Evolutionary conservation across 2,888 invertebrate genomes (phyloP).

Genomic region (Diadegma fenestrale): DNA sequence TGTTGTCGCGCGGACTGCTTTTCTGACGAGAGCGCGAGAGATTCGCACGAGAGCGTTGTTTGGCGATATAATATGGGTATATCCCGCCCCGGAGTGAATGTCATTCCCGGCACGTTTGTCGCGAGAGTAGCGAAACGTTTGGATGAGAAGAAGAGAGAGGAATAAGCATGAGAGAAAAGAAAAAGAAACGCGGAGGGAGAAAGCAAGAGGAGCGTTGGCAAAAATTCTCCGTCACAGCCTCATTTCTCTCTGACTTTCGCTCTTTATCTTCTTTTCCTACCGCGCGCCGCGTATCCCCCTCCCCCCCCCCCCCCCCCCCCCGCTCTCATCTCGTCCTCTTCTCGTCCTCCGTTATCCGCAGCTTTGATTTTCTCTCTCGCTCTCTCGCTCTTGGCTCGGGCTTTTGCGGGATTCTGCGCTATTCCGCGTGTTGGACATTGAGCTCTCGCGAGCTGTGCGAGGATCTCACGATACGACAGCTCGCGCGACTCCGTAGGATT

Average conservation of each 20-base stretch:
- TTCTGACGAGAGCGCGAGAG: constrained; percentile 48
- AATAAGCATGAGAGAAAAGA: constrained; percentile 72
- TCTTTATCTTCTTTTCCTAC: constrained; percentile 69
- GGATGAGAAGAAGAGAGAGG: constrained; percentile 78
- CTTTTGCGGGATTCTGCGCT: constrained; percentile 48
- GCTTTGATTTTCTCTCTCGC: constrained; percentile 61
- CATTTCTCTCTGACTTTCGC: constrained; percentile 70
- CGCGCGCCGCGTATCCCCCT: constrained; percentile 47
- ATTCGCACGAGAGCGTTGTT: constrained; percentile 28
- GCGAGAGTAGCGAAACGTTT: constrained; percentile 76
- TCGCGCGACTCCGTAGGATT: constrained; percentile 64
- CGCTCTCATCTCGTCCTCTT: constrained; percentile 32
- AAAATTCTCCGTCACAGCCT: constrained; percentile 75
- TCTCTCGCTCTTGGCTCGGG: constrained; percentile 10
- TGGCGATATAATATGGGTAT: constrained; percentile 43
- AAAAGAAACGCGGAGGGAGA: not conserved
- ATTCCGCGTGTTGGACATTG: constrained; percentile 54
- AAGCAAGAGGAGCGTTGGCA: constrained; percentile 62
- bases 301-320: constrained; percentile 20
- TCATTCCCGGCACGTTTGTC: constrained; percentile 80
- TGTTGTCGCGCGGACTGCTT: constrained; percentile 31
- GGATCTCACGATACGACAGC: constrained; percentile 77
- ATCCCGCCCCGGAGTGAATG: constrained; percentile 61
- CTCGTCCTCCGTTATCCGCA: constrained; percentile 46
- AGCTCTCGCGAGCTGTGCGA: constrained; percentile 53